Percentiles rank a stretch among this genome's conserved stretches.
These are phyloP conservation scores for Calliopsis andreniformis DNA, from an alignment of 1,140 invertebrate genomes.

Conservation along the genomic window DNA sequence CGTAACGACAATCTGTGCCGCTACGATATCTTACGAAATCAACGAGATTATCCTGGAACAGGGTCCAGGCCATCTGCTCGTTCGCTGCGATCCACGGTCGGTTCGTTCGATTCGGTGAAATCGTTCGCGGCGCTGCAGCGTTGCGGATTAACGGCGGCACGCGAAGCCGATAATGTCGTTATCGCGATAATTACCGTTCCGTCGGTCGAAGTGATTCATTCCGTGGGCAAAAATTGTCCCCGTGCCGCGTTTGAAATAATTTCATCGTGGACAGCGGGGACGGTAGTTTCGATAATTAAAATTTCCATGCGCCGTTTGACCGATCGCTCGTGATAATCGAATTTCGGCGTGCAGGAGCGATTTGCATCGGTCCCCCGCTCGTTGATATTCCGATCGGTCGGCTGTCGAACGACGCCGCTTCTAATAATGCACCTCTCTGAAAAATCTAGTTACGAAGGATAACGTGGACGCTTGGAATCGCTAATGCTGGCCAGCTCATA, in stretches of 20 bases:
- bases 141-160: conserved; percentile 10
- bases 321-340: conserved; percentile 42
- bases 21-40: conserved; percentile 63
- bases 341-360: conserved; percentile 17
- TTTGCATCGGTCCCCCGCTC: conserved; percentile 26
- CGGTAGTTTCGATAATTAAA: conserved; percentile 52
- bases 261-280: background rate
- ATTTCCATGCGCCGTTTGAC: conserved; percentile 47
- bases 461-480: conserved; percentile 19
- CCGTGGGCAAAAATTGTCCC: conserved; percentile 13
- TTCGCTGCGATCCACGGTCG: background rate
- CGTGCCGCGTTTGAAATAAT: background rate
- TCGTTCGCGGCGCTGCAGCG: background rate
- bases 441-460: conserved; percentile 48
- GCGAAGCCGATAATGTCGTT: conserved; percentile 20
- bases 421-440: conserved; percentile 44
- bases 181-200: conserved; percentile 13
- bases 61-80: conserved; percentile 58
- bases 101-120: background rate
- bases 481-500: background rate
- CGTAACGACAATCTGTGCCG: conserved; percentile 37
- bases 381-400: conserved; percentile 30
- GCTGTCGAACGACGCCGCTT: conserved; percentile 32
- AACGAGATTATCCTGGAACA: conserved; percentile 64
- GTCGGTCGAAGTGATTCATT: background rate